phyloP scores from a whole-genome alignment of 2,113 vertebrate genomes.

The Poeciliopsis prolifica region DNA sequence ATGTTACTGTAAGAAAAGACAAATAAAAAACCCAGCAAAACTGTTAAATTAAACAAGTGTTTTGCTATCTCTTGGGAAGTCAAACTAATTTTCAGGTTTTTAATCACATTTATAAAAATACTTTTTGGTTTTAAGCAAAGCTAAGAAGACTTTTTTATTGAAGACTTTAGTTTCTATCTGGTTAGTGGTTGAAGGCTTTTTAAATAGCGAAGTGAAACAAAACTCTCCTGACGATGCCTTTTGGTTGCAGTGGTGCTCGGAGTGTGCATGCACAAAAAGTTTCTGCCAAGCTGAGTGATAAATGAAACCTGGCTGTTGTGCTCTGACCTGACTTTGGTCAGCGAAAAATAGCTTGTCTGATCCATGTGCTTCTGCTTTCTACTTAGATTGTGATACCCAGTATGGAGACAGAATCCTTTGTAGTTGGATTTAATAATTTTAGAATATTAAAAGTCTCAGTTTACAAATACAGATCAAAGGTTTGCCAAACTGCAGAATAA shows the following conservation, averaged over 20 bases:
- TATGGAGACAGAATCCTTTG: not conserved
- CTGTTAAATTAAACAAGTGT: not conserved
- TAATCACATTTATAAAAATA: not conserved
- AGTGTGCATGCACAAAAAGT: not conserved
- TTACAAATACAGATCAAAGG: constrained; percentile 3
- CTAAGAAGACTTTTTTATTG: not conserved
- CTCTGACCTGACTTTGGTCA: not conserved
- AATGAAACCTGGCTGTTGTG: not conserved
- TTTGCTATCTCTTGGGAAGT: too few species aligned
- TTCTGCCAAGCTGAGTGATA: not conserved
- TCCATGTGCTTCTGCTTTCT: constrained; percentile 18
- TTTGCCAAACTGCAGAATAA: too few species aligned
- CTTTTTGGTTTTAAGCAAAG: not conserved
- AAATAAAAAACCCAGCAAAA: too few species aligned
- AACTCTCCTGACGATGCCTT: not conserved
- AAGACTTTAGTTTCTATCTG: not conserved
- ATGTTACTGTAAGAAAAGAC: not conserved
- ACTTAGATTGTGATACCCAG: not conserved
- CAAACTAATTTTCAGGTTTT: too few species aligned
- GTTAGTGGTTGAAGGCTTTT: not conserved
- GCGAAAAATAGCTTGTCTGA: constrained; percentile 9
- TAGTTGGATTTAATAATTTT: not conserved
- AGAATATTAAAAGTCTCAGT: not conserved
- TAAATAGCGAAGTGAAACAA: constrained; percentile 36
- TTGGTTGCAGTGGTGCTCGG: not conserved